phyloP scores from a whole-genome alignment of 2,888 invertebrate genomes.

The Drosophila greeni region DNA sequence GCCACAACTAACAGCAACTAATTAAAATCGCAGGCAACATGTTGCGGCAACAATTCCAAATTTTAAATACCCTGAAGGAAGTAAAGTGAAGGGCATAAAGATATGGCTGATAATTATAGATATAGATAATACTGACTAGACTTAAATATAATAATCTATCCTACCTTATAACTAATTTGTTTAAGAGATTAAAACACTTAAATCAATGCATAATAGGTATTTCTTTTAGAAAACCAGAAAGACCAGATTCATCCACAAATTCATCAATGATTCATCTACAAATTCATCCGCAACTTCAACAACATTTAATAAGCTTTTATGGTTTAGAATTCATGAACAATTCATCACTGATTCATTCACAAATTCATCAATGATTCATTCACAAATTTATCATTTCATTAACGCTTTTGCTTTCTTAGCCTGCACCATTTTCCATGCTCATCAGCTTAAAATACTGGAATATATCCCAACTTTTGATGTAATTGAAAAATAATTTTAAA shows the following conservation, averaged over 20 bases:
- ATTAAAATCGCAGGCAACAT: slow-evolving; percentile 40
- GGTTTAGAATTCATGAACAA: background rate
- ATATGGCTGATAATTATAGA: background rate
- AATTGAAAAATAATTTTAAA: too few relatives aligned
- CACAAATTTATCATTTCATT: too few relatives aligned
- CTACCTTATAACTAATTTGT: too few relatives aligned
- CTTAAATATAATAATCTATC: too few relatives aligned
- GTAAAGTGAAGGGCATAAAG: background rate
- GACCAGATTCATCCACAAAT: too few relatives aligned
- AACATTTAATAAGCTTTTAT: too few relatives aligned
- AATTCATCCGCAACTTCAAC: too few relatives aligned
- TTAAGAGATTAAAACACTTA: background rate
- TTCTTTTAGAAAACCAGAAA: background rate
- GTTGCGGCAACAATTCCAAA: slow-evolving; percentile 8
- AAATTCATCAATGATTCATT: background rate
- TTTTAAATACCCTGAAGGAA: slow-evolving; percentile 5
- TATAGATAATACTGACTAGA: too few relatives aligned
- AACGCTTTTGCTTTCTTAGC: slow-evolving; percentile 23
- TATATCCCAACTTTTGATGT: background rate
- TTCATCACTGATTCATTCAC: background rate
- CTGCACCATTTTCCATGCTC: background rate
- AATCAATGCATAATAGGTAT: background rate
- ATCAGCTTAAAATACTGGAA: background rate
- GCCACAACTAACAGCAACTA: slow-evolving; percentile 29
- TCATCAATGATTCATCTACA: too few relatives aligned